Evolutionary conservation across 2,797 vertebrate species (phyloP), one percentile per base, ranked within the genome.

Genomic region (Capromys pilorides): DNA sequence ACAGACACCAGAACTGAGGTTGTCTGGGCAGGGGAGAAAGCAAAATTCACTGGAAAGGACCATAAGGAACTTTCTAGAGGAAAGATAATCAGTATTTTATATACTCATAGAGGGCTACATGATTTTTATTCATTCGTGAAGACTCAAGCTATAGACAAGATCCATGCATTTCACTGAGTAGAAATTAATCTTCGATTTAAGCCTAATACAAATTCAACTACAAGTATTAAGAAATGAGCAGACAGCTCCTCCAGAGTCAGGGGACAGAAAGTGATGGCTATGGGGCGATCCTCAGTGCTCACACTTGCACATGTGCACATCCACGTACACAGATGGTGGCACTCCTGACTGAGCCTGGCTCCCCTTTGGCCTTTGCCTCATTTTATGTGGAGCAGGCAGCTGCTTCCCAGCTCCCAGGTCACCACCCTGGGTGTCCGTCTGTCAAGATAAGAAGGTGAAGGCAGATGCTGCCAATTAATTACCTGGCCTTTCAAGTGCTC

Each of bases 391-490:
- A 94, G 95, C 96, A 98, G 98, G 98, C 98, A 95, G 33, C 96
- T 94, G 89, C 96, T 95, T 77, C 94, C 93, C 96, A 85, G 97
- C 97, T 97, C 97, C 95, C 89, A 59, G 98, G 98, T 97, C 98
- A 98, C 73, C 0, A 0, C 87, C 96, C 94, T 96, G 96, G 97
- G 98, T 98, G 98, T 97, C 97, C 94, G 97, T 97, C 97, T 97
- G 98, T 98, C 97, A 96, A 98, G 98, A 99, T 98, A 98, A 98
- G 98, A 98, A 98, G 95, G 97, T 96, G 84, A 95, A 96, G 93
- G 97, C 98, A 99, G 98, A 98, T 97, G 97, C 98, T 98, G 98
- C 98, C 88, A 90, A 90, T 90, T 98, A 98, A 98, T 99, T 98
- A 99, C 98, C 98, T 97, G 96, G 97, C 95, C 98, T 98, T 98